Conservation (phyloP, 2,797 vertebrate species). For the Hafferia zeledoni region DNA sequence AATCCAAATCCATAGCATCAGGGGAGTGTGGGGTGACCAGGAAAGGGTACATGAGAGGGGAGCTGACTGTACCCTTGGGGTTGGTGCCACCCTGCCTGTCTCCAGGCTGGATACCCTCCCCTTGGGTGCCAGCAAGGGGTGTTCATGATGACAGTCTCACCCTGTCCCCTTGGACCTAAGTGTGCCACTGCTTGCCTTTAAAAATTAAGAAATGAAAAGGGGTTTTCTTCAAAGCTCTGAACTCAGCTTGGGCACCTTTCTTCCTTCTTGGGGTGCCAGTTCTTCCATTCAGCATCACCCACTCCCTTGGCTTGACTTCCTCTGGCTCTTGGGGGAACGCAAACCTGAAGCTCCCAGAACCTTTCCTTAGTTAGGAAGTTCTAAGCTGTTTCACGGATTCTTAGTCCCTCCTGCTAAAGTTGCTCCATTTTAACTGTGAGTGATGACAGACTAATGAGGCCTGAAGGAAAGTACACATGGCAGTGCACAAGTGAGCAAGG, state of each 20-base stretch:
- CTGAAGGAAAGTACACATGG: neutral
- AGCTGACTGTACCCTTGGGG: neutral
- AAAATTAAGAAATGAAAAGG: neutral
- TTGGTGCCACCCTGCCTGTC: neutral
- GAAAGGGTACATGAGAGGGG: rapidly evolving
- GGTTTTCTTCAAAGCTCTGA: neutral
- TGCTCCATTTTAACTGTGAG: neutral
- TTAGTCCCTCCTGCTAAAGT: neutral
- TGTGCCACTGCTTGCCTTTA: neutral
- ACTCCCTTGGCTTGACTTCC: neutral
- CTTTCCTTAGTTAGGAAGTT: neutral
- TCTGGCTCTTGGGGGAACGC: neutral
- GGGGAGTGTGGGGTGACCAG: neutral
- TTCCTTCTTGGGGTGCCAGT: neutral
- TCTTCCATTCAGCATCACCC: neutral
- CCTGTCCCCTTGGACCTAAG: neutral
- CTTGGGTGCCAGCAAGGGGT: neutral
- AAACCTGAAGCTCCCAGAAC: neutral
- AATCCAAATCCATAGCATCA: neutral
- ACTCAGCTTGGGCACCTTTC: neutral
- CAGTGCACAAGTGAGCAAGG: neutral
- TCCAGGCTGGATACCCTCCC: neutral
- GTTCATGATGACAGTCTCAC: neutral
- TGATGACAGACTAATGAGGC: neutral
- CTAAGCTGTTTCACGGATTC: neutral